phyloP scores from a whole-genome alignment of 2,888 invertebrate genomes.

The Clistopyga incitator region DNA sequence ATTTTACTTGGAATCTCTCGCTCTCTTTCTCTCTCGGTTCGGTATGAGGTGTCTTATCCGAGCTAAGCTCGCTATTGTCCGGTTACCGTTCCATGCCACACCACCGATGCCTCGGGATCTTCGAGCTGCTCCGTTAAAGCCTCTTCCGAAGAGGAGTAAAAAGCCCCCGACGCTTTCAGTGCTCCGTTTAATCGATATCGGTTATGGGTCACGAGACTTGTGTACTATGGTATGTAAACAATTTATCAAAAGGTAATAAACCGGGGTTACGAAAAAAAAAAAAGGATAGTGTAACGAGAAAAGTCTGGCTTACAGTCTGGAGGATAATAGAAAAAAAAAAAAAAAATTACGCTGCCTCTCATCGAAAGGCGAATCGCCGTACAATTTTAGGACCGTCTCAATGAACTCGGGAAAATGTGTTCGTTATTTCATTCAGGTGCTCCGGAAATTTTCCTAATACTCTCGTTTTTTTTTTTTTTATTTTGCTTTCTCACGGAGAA shows the following conservation, averaged over 20 bases:
- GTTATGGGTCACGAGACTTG: slow-evolving; percentile 1
- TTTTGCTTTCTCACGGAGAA: too few species aligned
- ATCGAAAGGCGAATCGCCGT: too few species aligned
- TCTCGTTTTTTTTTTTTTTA: too few species aligned
- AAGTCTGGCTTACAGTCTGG: too few species aligned
- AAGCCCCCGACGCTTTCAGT: slow-evolving; percentile 1
- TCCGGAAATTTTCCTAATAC: too few species aligned
- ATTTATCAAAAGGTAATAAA: background rate
- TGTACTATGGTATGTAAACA: background rate
- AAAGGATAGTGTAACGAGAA: background rate
- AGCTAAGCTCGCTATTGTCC: slow-evolving; percentile 66
- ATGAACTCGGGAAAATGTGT: too few species aligned
- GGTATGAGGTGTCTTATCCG: slow-evolving; percentile 55
- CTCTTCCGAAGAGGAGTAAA: slow-evolving; percentile 33
- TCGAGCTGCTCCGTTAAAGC: slow-evolving; percentile 18
- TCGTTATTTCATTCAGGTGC: too few species aligned
- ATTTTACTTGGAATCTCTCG: slow-evolving; percentile 64
- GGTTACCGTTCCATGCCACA: slow-evolving; percentile 27
- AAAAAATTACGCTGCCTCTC: too few species aligned
- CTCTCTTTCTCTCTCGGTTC: background rate
- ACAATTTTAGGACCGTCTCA: too few species aligned
- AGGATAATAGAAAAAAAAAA: too few species aligned
- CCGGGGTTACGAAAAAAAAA: background rate
- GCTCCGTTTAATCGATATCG: slow-evolving; percentile 35
- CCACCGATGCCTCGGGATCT: slow-evolving; percentile 42